These are phyloP conservation scores for Etheostoma spectabile DNA, from an alignment of 2,113 vertebrate genomes.

Conservation along the genomic window DNA sequence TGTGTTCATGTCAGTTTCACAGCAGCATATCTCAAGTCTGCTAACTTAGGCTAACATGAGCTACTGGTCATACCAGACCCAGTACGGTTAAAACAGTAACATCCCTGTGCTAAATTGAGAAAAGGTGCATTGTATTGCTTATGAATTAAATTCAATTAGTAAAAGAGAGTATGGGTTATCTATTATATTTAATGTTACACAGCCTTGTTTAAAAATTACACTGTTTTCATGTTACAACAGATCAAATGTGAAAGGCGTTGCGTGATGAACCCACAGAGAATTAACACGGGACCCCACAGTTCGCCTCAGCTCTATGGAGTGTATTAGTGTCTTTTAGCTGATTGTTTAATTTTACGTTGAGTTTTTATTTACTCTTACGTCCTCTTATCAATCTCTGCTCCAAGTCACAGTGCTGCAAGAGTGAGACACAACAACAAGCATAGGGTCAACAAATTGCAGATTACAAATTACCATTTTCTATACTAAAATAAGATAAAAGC, in stretches of 20 bases:
- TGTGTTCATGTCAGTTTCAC: background rate
- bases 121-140: too few species aligned
- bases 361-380: background rate
- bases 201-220: background rate
- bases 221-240: background rate
- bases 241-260: background rate
- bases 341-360: background rate
- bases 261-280: background rate
- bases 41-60: background rate
- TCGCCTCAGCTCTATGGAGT: background rate
- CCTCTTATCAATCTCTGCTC: background rate
- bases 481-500: too few species aligned
- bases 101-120: too few species aligned
- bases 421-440: too few species aligned
- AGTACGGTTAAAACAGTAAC: too few species aligned
- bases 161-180: too few species aligned
- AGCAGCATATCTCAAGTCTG: background rate
- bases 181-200: too few species aligned
- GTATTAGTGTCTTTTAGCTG: too few species aligned
- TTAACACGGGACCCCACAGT: background rate
- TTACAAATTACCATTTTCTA: too few species aligned
- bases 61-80: background rate
- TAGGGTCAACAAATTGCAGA: too few species aligned
- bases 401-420: too few species aligned
- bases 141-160: too few species aligned